A percentile compares a stretch with the other conserved stretches of the same genome.
Conservation (phyloP, 2,113 vertebrate species). For the Caranx ignobilis region DNA sequence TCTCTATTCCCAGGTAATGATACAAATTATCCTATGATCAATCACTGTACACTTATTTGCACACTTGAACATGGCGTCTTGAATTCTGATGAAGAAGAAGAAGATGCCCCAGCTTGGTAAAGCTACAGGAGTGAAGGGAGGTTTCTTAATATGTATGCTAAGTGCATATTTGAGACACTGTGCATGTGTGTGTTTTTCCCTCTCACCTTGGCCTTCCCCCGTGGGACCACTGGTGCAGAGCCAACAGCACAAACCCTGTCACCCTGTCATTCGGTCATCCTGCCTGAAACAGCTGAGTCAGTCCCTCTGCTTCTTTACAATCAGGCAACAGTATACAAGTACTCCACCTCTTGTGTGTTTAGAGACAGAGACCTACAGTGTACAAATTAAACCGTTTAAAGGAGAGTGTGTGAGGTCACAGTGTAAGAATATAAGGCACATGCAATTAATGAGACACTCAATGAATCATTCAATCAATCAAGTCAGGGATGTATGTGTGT, state of each 20-base stretch:
- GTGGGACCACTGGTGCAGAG: conserved; percentile 55
- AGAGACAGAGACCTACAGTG: neutral
- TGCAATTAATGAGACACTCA: neutral
- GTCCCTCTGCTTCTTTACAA: conserved; percentile 42
- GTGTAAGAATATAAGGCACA: neutral
- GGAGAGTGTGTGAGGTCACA: neutral
- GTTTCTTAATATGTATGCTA: conserved; percentile 38
- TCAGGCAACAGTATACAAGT: conserved; percentile 15
- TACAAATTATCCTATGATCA: conserved; percentile 46
- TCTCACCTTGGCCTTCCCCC: conserved; percentile 76
- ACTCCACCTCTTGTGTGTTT: conserved; percentile 9
- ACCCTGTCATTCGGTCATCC: conserved; percentile 54
- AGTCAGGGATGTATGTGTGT: neutral
- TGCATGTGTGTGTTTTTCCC: conserved; percentile 38
- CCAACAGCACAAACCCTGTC: conserved; percentile 63
- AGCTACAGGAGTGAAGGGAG: conserved; percentile 21
- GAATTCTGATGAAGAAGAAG: conserved; percentile 34
- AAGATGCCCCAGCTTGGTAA: conserved; percentile 2
- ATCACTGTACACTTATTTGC: conserved; percentile 25
- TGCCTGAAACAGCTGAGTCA: conserved; percentile 74
- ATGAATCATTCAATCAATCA: conserved; percentile 3
- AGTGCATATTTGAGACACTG: conserved; percentile 41
- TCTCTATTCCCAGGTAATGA: neutral
- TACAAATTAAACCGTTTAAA: conserved; percentile 3
- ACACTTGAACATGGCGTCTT: neutral